Conservation (phyloP, 2,113 vertebrate species). For the Rostratula benghalensis region DNA sequence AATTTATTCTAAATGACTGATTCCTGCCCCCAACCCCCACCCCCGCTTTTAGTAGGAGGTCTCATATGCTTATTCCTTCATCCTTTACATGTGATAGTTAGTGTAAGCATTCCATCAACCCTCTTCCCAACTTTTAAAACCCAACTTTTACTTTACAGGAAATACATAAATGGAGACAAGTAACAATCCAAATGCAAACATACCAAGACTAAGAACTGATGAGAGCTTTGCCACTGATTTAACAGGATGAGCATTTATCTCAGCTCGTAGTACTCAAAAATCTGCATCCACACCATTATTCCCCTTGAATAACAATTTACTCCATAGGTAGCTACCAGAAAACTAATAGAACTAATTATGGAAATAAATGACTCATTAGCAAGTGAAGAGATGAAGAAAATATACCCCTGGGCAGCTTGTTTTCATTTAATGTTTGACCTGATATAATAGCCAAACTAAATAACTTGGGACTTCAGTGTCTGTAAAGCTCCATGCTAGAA, state of each 20-base stretch:
- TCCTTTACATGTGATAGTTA: not conserved
- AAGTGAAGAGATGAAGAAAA: not conserved
- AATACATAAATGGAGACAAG: not conserved
- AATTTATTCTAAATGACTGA: not conserved
- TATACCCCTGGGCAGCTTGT: not conserved
- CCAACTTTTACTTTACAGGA: not conserved
- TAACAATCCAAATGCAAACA: not conserved
- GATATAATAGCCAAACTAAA: not conserved
- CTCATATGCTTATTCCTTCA: not conserved
- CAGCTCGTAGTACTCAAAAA: not conserved
- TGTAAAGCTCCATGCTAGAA: not conserved
- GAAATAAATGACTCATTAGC: not conserved
- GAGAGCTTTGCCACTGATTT: not conserved
- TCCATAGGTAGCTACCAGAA: not conserved
- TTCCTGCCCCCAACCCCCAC: not conserved
- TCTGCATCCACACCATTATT: not conserved
- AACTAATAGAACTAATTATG: not conserved
- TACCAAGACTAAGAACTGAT: not conserved
- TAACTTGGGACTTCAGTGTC: not conserved
- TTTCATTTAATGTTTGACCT: not conserved
- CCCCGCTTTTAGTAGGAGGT: not conserved
- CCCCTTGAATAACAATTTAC: not conserved
- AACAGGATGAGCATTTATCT: not conserved
- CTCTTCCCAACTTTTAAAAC: no score
- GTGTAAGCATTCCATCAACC: not conserved